A percentile compares a stretch with the other conserved stretches of the same genome.
phyloP scores from a whole-genome alignment of 1,140 invertebrate species.

The Rhagoletis pomonella region DNA sequence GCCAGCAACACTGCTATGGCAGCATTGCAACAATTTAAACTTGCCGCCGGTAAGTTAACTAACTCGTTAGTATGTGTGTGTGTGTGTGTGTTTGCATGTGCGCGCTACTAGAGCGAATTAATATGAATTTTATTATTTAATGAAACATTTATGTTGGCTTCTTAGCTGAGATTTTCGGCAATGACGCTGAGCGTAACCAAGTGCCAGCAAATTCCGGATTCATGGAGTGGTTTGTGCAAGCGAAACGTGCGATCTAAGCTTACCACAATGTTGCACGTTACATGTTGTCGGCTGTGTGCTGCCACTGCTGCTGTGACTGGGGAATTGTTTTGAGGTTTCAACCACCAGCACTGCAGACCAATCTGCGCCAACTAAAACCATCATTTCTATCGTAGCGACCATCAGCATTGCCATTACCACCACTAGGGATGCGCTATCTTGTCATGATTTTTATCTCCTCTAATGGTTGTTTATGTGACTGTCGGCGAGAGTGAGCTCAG shows the following conservation, averaged over 20 bases:
- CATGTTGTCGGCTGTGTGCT: neutral
- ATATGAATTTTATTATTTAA: conserved; percentile 56
- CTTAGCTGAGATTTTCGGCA: conserved; percentile 35
- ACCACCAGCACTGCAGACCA: neutral
- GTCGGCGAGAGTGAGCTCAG: neutral
- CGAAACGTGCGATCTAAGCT: neutral
- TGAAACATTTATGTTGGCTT: conserved; percentile 52
- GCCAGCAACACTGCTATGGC: conserved; percentile 1
- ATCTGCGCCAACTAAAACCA: neutral
- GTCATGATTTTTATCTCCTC: conserved; percentile 49
- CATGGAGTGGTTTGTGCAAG: neutral
- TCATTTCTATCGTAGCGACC: neutral
- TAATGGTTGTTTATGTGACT: conserved; percentile 52
- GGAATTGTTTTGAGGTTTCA: conserved; percentile 5
- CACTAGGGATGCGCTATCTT: conserved; percentile 35
- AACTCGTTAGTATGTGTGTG: neutral
- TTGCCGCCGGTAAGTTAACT: neutral
- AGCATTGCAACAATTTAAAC: conserved; percentile 29
- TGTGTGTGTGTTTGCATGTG: neutral
- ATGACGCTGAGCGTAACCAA: neutral
- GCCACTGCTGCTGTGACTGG: neutral
- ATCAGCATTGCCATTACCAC: neutral
- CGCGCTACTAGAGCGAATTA: conserved; percentile 32
- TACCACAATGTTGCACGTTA: conserved; percentile 48
- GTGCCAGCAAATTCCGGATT: neutral